A percentile compares a stretch with the other conserved stretches of the same genome.
These are phyloP conservation scores for Bellardia bayeri DNA, from an alignment of 2,888 invertebrate species.

Conservation along the genomic window DNA sequence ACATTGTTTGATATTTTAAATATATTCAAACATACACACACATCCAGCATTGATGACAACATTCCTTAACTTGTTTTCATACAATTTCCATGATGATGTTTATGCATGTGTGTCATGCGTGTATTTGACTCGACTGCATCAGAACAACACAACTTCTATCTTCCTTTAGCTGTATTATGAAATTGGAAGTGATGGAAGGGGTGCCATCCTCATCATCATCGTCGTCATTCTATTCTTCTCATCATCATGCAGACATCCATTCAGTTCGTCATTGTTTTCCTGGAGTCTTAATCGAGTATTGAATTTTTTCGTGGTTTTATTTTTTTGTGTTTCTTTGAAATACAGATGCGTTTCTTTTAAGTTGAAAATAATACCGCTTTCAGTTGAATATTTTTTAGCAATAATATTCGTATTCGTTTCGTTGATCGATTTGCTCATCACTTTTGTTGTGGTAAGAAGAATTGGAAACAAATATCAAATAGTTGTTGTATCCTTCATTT, in stretches of 20 bases:
- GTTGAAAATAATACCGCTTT: conserved; percentile 55
- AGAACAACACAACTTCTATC: conserved; percentile 1
- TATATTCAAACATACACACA: conserved; percentile 13
- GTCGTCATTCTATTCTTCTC: not conserved
- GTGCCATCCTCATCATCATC: conserved; percentile 31
- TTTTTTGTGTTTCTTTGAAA: conserved; percentile 53
- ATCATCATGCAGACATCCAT: conserved; percentile 38
- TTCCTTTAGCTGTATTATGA: conserved; percentile 33
- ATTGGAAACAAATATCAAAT: no score
- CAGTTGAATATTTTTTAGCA: conserved; percentile 3
- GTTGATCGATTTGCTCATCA: no score
- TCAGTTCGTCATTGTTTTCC: conserved; percentile 51
- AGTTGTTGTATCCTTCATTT: no score
- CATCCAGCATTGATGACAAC: conserved; percentile 74
- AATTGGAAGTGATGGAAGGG: conserved; percentile 41
- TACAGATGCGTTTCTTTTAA: conserved; percentile 61
- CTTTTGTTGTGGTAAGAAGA: no score
- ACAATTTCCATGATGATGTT: conserved; percentile 62
- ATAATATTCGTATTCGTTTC: no score
- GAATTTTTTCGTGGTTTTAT: conserved; percentile 30
- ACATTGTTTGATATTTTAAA: conserved; percentile 55
- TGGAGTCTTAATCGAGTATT: not conserved
- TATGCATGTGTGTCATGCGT: conserved; percentile 42
- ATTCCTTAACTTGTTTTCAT: conserved; percentile 72
- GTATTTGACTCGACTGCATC: conserved; percentile 11